Evolutionary conservation across 1,140 invertebrate genomes (phyloP), one percentile per base, ranked within the genome.

Genomic region (Drosophila pallidifrons): DNA sequence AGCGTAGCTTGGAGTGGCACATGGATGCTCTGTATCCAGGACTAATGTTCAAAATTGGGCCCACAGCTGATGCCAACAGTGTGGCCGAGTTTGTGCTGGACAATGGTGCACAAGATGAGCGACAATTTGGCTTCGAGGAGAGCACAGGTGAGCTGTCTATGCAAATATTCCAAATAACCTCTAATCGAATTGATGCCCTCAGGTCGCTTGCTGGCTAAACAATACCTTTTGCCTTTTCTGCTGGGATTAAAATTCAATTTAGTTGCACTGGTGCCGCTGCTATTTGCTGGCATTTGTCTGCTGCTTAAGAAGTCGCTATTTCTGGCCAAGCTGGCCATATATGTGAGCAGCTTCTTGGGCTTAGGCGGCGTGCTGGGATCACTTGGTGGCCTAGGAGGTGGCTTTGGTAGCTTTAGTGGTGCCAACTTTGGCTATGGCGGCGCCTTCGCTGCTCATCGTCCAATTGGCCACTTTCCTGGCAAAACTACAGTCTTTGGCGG

Each of bases 181-280:
- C 15, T 11, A 45, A 51, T 13, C 16, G 6, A 58, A 15, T 5
- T 38, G 10, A 41, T 16, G 1, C 8, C 0, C 20, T 5, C 6
- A 96, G 96, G 95, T 82, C 95, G 95, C 28, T 81, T 96, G n/a
- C 72, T 96, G 71, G 93, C 95, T 35, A 93, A 94, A 61, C 95
- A 95, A 75, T 94, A 96, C 55, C 71, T 96, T 25, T 87, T 96
- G 38, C 96, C 96, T 20, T 94, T 96, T 86, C 93, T 97, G 0
- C 92, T 96, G 25, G 96, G 96, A 7, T 94, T 96, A 47, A 97
- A 97, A 93, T 96, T 96, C 83, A 96, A 96, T 73, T 83, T 96
- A 45, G 94, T 95, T 0, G 96, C 96, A 0, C 83, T 96, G 46
- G 91, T 97, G 11, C 96, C 96, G 0, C 91, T 97, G 63, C 77